Conservation (phyloP, 2,797 vertebrate genomes). For the Anguilla obscura region DNA sequence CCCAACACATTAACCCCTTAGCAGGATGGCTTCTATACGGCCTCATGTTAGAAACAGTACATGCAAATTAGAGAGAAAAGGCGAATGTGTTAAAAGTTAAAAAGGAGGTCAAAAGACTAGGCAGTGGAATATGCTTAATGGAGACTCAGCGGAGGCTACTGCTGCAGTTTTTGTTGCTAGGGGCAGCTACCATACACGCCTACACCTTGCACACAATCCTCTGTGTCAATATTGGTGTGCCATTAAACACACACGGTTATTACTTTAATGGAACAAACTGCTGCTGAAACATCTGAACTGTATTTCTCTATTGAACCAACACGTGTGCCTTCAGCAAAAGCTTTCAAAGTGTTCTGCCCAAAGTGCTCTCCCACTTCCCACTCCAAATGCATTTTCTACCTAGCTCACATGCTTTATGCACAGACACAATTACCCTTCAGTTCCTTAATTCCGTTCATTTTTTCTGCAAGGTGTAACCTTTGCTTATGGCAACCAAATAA, state of each 20-base stretch:
- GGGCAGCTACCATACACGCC: background rate
- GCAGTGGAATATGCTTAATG: background rate
- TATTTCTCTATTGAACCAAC: background rate
- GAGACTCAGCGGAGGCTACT: background rate
- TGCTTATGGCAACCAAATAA: background rate
- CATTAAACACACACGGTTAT: background rate
- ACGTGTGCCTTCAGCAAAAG: too few relatives aligned
- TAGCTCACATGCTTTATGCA: background rate
- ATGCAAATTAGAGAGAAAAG: background rate
- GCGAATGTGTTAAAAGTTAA: background rate
- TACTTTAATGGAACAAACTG: background rate
- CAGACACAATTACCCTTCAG: background rate
- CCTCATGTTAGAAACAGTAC: background rate
- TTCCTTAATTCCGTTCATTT: constrained; percentile 10
- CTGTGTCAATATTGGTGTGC: background rate
- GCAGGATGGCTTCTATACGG: background rate
- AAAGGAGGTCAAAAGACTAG: background rate
- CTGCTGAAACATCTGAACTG: background rate
- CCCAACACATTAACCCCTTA: background rate
- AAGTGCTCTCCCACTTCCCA: background rate
- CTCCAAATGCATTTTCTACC: background rate
- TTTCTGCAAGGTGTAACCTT: constrained; percentile 7
- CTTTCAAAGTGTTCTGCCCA: too few relatives aligned
- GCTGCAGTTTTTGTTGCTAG: background rate
- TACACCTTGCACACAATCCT: background rate